Evolutionary conservation across 2,888 invertebrate species (phyloP), one percentile per base, ranked within the genome.

Genomic region (Polydrusus cervinus): DNA sequence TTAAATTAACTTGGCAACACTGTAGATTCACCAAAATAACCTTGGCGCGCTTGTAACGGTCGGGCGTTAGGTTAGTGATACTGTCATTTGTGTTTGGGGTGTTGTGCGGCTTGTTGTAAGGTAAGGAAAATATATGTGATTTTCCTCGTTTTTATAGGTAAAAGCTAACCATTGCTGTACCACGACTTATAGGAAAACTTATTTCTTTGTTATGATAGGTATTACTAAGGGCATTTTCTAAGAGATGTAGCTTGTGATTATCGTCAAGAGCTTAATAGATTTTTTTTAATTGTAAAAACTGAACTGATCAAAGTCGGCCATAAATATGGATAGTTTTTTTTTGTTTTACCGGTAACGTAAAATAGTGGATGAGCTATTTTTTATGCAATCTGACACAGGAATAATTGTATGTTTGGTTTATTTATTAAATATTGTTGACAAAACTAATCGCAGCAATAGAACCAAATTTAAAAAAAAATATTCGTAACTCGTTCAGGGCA

Each of bases 381-480:
- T 25, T 25, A 25, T 25, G 25, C 25, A 25, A 25, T 25, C 25
- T 25, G 25, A 25, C 25, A 25, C 25, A 25, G 25, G 25, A 9
- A 40, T 11, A 40, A 40, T 40, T 40, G 13, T 40, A 25, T 25
- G 25, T 40, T 40, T 40, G 13, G 40, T 40, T 40, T 40, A 40
- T 11, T 11, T 40, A 40, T 13, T 11, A 40, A 11, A 40, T 40
- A 40, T 40, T 61, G 40, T 61, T 61, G 40, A 30, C 30, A 13
- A 14, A 34, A 57, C 14, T 57, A 25, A 14, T 61, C 2, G 40
- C 14, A 16, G 16, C n/a, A 30, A 34, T 57, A 57, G 57, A 25
- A 57, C 34, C 38, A 30, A 57, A 57, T 57, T 57, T 57, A n/a
- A 5, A 34, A 57, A 57, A 57, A 53, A 53, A 40, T 20, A 53